These are phyloP conservation scores for Drosophila crucigera DNA, from an alignment of 2,888 invertebrate species.

Conservation along the genomic window DNA sequence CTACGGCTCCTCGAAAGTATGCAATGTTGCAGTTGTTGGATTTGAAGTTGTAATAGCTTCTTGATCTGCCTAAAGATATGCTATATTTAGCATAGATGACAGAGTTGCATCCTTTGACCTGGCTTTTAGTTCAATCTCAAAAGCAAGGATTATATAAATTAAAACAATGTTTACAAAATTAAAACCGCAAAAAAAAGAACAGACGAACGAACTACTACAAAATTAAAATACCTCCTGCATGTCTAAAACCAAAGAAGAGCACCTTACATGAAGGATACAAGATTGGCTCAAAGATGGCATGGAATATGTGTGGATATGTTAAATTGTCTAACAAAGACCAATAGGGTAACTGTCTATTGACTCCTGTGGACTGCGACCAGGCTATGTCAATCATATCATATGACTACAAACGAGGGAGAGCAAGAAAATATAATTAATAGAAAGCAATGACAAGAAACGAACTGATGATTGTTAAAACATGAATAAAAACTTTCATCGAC, in stretches of 20 bases:
- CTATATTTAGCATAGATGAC: neutral
- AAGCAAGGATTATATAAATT: too few relatives aligned
- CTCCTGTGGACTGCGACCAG: neutral
- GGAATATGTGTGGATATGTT: neutral
- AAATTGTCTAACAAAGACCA: neutral
- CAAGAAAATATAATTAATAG: neutral
- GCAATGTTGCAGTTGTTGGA: neutral
- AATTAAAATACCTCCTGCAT: neutral
- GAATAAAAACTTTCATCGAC: neutral
- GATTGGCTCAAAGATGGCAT: neutral
- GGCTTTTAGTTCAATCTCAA: too few relatives aligned
- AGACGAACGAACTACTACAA: neutral
- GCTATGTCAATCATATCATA: neutral
- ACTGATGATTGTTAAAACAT: neutral
- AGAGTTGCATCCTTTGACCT: too few relatives aligned
- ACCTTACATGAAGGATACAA: neutral
- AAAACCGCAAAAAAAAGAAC: rapidly evolving
- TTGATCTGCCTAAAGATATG: neutral
- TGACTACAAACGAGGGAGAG: neutral
- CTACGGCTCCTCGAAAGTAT: conserved; percentile 3
- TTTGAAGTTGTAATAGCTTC: neutral
- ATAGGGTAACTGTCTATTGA: neutral
- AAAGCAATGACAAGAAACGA: neutral
- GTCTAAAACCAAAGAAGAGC: neutral
- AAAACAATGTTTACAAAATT: rapidly evolving